A percentile compares a stretch with the other conserved stretches of the same genome.
Evolutionary conservation across 2,888 invertebrate species (phyloP).

Genomic region (Drosophila affinis): DNA sequence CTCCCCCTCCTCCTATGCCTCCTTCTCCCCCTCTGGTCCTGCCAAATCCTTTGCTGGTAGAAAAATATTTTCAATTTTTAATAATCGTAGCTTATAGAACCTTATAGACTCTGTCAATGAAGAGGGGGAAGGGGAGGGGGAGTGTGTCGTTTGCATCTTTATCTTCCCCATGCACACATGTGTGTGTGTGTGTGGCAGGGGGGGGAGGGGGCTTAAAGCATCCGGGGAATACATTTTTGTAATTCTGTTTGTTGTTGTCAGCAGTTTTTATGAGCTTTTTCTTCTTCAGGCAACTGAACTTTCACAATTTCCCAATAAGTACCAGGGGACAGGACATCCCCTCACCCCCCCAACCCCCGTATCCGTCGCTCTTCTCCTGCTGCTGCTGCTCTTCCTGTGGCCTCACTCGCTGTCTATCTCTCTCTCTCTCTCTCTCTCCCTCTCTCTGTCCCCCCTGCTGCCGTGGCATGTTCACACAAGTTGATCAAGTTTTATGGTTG

Average conservation of each 20-base stretch:
- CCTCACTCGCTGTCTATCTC: background rate
- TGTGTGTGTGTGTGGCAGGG: background rate
- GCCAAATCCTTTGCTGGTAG: constrained; percentile 14
- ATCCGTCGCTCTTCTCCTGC: background rate
- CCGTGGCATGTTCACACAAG: constrained; percentile 28
- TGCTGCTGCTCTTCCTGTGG: background rate
- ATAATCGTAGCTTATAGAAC: constrained; percentile 66
- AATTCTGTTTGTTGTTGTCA: constrained; percentile 48
- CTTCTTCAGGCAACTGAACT: constrained; percentile 35
- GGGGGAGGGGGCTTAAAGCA: constrained; percentile 24
- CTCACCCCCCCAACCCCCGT: background rate
- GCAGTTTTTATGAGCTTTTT: constrained; percentile 46
- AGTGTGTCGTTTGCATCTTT: constrained; percentile 16
- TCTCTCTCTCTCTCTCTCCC: too few relatives aligned
- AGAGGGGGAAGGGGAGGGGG: background rate
- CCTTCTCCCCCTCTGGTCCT: constrained; percentile 19
- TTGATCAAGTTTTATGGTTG: constrained; percentile 43
- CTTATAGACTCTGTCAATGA: constrained; percentile 20
- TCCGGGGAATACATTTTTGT: constrained; percentile 34
- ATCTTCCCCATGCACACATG: constrained; percentile 18
- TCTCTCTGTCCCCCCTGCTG: background rate
- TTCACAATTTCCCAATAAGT: constrained; percentile 43
- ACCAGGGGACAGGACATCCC: constrained; percentile 23
- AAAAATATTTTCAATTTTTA: constrained; percentile 71
- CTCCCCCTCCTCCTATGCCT: constrained; percentile 7